Evolutionary conservation across 2,113 vertebrate genomes (phyloP).

Genomic region (Phalacrocorax pelagicus): DNA sequence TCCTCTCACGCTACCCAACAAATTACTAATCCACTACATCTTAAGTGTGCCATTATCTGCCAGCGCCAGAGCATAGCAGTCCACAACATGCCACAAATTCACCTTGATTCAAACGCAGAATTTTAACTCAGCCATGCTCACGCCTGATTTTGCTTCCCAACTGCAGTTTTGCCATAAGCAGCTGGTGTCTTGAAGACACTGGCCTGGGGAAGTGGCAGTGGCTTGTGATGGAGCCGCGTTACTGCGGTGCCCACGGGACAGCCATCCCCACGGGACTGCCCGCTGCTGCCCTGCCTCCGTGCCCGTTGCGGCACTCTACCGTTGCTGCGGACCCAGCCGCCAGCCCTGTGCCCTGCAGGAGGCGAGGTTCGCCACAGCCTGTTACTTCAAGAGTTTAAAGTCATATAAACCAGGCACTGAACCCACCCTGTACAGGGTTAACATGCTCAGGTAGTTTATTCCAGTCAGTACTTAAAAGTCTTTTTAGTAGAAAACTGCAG

Average conservation of each 20-base stretch:
- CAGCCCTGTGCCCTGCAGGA: neutral
- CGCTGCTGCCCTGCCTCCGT: fast-evolving
- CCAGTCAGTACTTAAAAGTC: neutral
- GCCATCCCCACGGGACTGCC: fast-evolving
- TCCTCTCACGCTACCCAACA: neutral
- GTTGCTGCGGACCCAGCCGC: fast-evolving
- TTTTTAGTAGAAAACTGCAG: neutral
- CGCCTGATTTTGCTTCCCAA: neutral
- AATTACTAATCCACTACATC: neutral
- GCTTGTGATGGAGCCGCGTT: neutral
- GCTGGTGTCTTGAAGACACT: fast-evolving
- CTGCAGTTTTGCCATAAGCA: neutral
- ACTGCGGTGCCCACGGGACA: fast-evolving
- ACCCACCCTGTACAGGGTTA: neutral
- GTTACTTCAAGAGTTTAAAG: neutral
- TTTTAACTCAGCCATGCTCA: neutral
- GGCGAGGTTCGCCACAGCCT: fast-evolving
- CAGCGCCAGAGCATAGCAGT: neutral
- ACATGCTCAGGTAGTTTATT: neutral
- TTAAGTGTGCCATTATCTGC: neutral
- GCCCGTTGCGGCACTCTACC: neutral
- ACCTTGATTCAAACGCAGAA: fast-evolving
- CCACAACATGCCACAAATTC: neutral
- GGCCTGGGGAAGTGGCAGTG: neutral
- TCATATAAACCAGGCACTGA: neutral